A percentile compares a stretch with the other conserved stretches of the same genome.
Conservation (phyloP, 2,797 vertebrate genomes). For the Sebastes oblongus region DNA sequence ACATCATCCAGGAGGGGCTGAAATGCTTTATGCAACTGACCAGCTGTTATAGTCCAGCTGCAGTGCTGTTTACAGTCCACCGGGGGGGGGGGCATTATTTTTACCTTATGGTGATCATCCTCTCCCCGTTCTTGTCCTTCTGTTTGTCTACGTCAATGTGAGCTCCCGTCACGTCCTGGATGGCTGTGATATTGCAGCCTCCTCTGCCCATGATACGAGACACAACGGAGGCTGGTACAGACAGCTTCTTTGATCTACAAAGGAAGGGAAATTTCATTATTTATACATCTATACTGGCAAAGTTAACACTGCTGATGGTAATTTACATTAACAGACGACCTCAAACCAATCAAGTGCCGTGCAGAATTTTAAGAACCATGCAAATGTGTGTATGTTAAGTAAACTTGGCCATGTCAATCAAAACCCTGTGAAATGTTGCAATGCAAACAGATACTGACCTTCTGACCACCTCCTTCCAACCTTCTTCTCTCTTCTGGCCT, state of each 20-base stretch:
- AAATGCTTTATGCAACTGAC: not conserved
- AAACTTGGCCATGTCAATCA: not conserved
- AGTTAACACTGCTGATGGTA: not conserved
- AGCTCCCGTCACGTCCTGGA: slow-evolving; percentile 98
- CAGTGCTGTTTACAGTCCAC: slow-evolving; percentile 12
- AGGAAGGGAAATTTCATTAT: slow-evolving; percentile 6
- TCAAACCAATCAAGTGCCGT: not conserved
- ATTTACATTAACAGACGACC: not conserved
- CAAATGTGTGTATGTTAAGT: not conserved
- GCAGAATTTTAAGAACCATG: not conserved
- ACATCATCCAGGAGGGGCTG: slow-evolving; percentile 5
- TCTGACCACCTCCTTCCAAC: slow-evolving; percentile 99
- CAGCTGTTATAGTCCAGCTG: not conserved
- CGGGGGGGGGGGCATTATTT: not conserved
- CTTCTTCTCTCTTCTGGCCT: slow-evolving; percentile 97
- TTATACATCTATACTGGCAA: not conserved
- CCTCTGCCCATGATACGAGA: slow-evolving; percentile 99
- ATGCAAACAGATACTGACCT: slow-evolving; percentile 78
- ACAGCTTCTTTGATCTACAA: slow-evolving; percentile 96
- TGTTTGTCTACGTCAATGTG: slow-evolving; percentile 99
- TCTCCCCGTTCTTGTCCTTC: slow-evolving; percentile 99
- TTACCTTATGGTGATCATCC: slow-evolving; percentile 99
- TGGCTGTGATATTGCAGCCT: slow-evolving; percentile 98
- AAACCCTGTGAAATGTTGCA: not conserved
- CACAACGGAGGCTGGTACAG: slow-evolving; percentile 96